Evolutionary conservation across 2,113 vertebrate genomes (phyloP).

Genomic region (Zapornia atra): DNA sequence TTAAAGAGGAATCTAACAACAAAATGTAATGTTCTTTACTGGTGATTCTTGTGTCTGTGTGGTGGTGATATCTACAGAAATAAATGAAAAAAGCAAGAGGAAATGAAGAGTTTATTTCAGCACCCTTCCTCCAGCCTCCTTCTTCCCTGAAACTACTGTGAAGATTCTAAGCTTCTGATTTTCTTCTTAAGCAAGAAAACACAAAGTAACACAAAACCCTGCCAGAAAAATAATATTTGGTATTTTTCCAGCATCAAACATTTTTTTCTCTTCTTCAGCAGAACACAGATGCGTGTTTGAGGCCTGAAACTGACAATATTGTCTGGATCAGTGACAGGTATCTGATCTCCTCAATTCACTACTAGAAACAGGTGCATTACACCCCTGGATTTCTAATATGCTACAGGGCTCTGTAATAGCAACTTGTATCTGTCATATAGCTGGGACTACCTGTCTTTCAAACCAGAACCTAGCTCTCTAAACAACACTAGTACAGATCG

Average conservation of each 20-base stretch:
- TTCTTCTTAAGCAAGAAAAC: not conserved
- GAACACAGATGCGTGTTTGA: not conserved
- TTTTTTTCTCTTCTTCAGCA: not conserved
- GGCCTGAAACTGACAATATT: not conserved
- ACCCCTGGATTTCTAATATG: not conserved
- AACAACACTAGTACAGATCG: not conserved
- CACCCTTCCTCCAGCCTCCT: not conserved
- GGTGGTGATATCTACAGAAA: not conserved
- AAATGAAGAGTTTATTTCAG: not conserved
- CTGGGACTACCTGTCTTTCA: not conserved
- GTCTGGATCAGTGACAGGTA: not conserved
- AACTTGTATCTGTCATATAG: not conserved
- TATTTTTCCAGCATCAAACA: not conserved
- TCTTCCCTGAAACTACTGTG: not conserved
- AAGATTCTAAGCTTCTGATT: not conserved
- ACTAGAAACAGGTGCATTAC: not conserved
- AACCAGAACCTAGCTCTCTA: not conserved
- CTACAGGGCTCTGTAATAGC: not conserved
- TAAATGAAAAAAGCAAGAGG: accelerated
- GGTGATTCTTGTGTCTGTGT: not conserved
- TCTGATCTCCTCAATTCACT: not conserved
- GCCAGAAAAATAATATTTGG: not conserved
- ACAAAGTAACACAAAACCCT: not conserved
- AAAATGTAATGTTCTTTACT: not conserved
- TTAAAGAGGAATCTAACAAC: not conserved